Percentiles rank a stretch among this genome's conserved stretches.
Evolutionary conservation across 2,888 invertebrate species (phyloP).

Genomic region (Netelia virgata): DNA sequence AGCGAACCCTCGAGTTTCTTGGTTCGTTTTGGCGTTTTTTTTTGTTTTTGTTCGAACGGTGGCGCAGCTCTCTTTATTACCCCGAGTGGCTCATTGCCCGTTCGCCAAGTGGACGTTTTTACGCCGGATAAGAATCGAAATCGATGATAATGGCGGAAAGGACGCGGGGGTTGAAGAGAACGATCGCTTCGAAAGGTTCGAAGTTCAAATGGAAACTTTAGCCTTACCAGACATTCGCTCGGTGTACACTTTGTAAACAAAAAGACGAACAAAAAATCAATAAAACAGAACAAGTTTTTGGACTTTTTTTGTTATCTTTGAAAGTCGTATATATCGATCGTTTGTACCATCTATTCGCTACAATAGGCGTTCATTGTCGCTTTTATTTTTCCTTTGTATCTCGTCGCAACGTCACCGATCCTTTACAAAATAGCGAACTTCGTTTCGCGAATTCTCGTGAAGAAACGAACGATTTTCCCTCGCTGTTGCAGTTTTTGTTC

Average conservation of each 20-base stretch:
- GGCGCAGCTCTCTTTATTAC: slow-evolving; percentile 38
- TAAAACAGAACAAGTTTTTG: neutral
- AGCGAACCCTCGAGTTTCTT: slow-evolving; percentile 43
- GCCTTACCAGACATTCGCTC: slow-evolving; percentile 16
- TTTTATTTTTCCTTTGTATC: slow-evolving; percentile 18
- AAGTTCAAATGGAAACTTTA: slow-evolving; percentile 49
- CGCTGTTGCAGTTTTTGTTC: neutral
- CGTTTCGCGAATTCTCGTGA: neutral
- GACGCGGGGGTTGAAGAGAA: neutral
- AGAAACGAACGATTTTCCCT: neutral
- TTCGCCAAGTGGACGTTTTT: slow-evolving; percentile 52
- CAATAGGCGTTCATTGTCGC: neutral
- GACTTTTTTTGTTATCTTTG: slow-evolving; percentile 12
- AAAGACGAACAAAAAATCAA: too few species aligned
- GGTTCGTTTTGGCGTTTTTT: neutral
- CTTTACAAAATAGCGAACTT: slow-evolving; percentile 18
- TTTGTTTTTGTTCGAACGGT: neutral
- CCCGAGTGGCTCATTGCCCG: slow-evolving; percentile 54
- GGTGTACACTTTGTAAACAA: too few species aligned
- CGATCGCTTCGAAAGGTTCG: slow-evolving; percentile 16
- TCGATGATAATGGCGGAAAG: slow-evolving; percentile 46
- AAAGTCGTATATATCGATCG: slow-evolving; percentile 8
- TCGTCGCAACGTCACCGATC: neutral
- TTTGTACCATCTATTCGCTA: neutral
- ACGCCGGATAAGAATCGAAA: slow-evolving; percentile 51